Evolutionary conservation across 1,140 invertebrate genomes (phyloP).

Genomic region (Helicoverpa armigera): DNA sequence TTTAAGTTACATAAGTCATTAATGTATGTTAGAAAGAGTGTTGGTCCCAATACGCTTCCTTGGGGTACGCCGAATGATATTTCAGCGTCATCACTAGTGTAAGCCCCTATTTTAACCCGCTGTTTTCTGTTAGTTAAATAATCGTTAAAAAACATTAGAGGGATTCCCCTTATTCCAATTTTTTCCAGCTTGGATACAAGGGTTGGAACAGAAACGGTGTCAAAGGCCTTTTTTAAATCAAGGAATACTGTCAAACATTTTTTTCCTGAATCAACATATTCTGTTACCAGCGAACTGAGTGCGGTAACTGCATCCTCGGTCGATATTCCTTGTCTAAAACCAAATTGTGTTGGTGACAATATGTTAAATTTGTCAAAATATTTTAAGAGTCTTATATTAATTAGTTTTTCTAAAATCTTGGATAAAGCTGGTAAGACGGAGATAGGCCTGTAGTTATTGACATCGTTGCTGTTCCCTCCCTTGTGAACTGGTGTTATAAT

Average conservation of each 20-base stretch:
- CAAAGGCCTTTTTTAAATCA: conserved; percentile 44
- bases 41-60: conserved; percentile 47
- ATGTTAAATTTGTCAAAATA: background rate
- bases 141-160: conserved; percentile 27
- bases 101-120: conserved; percentile 1
- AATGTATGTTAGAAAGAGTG: conserved; percentile 49
- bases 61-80: conserved; percentile 29
- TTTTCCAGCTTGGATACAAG: conserved; percentile 39
- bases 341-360: conserved; percentile 58
- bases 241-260: conserved; percentile 45
- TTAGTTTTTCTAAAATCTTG: background rate
- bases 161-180: conserved; percentile 24
- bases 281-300: conserved; percentile 45
- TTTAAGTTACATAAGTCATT: conserved; percentile 37
- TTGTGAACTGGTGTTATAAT: background rate
- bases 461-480: conserved; percentile 4
- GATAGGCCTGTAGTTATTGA: background rate
- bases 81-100: conserved; percentile 11
- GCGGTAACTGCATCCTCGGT: conserved; percentile 65
- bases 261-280: conserved; percentile 42
- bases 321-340: conserved; percentile 64
- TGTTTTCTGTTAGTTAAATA: conserved; percentile 29
- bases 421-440: background rate
- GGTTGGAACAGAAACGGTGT: conserved; percentile 36
- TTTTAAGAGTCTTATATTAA: background rate